Evolutionary conservation across 2,888 invertebrate species (phyloP), one percentile per base, ranked within the genome.

Genomic region (Mesoligia furuncula): DNA sequence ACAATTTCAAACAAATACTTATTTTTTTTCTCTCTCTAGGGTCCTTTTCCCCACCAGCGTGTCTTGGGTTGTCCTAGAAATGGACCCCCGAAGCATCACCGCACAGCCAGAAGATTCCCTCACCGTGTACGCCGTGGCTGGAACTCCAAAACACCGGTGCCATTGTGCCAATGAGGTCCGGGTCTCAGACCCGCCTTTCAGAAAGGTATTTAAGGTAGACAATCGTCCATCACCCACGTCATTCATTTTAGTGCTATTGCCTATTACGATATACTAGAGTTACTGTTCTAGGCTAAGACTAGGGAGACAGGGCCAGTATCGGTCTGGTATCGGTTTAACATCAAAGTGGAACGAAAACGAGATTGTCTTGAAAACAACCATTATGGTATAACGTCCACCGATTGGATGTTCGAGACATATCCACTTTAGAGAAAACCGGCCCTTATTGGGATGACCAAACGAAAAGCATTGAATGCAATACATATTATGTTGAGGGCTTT

Each of bases 1-100:
- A 17, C 42, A 20, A 59, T 54, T 70, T 36, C 2, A 31, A 66
- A 24, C 13, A 54, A 17, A 20, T n/a, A 27, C 13, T 5, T 42
- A 54, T 69, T 15, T 20, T 9, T 79, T 72, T 80, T 61, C 17
- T 69, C 59, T 89, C 48, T 76, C 6, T 64, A 82, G 98, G 93
- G 99, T 99, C 15, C 97, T 98, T 62, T 99, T 99, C 95, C 99
- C 99, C 0, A 97, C 98, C 5, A 97, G 97, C 85, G 99, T 99
- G 0, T 98, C 98, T 85, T 99, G 99, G 98, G 97, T 99, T 91
- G 98, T 98, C 24, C 95, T 99, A 9, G 99, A 99, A 95, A 99
- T 99, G 95, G 99, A 99, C 92, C 97, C 98, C 0, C 98, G 98
- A 81, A 99, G 99, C 93, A 98, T 99, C 73, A 99, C 99, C 0